Percentiles rank a stretch among this genome's conserved stretches.
Conservation (phyloP, 2,797 vertebrate genomes). For the Acanthis flammea region DNA sequence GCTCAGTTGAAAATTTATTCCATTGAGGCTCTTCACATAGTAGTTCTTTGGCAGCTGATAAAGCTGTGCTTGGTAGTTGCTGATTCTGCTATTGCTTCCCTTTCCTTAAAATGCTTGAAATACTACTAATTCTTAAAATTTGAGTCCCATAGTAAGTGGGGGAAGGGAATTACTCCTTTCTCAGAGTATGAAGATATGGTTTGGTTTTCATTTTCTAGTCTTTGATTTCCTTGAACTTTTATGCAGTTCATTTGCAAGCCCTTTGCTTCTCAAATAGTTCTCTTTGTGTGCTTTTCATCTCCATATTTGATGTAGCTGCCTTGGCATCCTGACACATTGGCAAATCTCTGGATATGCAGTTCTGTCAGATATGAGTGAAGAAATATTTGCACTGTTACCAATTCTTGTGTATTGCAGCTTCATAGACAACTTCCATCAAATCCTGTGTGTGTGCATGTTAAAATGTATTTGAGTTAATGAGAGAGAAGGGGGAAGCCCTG, state of each 20-base stretch:
- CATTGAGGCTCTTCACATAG: background rate
- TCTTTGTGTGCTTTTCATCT: background rate
- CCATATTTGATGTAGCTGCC: background rate
- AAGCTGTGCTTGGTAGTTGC: background rate
- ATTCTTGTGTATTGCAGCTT: background rate
- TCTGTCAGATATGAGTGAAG: background rate
- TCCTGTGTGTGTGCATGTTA: rapidly evolving
- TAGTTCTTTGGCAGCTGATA: background rate
- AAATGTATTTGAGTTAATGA: background rate
- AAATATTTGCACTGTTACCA: background rate
- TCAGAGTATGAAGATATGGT: background rate
- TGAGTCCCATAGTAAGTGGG: background rate
- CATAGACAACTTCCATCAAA: background rate
- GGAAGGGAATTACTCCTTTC: background rate
- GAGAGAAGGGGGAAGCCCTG: background rate
- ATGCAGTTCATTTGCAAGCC: background rate
- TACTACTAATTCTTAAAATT: background rate
- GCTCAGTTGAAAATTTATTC: background rate
- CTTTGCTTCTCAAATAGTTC: background rate
- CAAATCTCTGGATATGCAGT: background rate
- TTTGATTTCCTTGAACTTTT: background rate
- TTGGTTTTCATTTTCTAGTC: background rate
- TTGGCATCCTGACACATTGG: background rate
- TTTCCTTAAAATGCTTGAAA: background rate
- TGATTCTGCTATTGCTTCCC: background rate